phyloP scores from a whole-genome alignment of 2,113 vertebrate genomes.

The Hirundichthys speculiger region DNA sequence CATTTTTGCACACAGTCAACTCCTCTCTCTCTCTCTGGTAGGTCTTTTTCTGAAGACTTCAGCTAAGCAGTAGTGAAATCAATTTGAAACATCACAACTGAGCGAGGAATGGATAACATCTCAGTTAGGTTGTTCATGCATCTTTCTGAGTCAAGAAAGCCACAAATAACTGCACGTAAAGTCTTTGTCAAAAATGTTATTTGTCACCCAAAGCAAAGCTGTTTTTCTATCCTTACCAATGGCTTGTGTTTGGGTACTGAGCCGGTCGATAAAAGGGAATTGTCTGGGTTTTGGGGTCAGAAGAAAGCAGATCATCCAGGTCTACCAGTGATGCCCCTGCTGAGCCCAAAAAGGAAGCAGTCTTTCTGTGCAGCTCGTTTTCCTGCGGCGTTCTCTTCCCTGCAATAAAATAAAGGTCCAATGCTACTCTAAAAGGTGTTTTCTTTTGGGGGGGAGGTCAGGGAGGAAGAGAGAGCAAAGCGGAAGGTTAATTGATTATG shows the following conservation, averaged over 20 bases:
- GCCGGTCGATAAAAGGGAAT: constrained; percentile 29
- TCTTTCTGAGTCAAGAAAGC: constrained; percentile 29
- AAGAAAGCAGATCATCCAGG: constrained; percentile 84
- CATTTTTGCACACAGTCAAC: too few relatives aligned
- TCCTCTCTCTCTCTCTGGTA: constrained; percentile 18
- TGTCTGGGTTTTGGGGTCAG: constrained; percentile 62
- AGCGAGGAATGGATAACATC: constrained; percentile 4
- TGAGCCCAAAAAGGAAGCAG: constrained; percentile 83
- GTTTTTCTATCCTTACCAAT: constrained; percentile 73
- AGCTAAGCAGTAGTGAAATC: constrained; percentile 2
- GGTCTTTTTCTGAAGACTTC: constrained; percentile 8
- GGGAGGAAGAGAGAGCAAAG: constrained; percentile 65
- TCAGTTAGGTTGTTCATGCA: constrained; percentile 27
- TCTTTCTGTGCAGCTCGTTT: constrained; percentile 69
- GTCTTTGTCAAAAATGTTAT: background rate
- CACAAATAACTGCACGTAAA: constrained; percentile 27
- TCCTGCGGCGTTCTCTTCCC: constrained; percentile 25
- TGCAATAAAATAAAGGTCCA: constrained; percentile 68
- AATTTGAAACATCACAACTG: constrained; percentile 9
- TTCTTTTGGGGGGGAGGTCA: constrained; percentile 52
- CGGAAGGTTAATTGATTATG: constrained; percentile 53
- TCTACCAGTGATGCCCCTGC: constrained; percentile 85
- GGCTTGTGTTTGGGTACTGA: constrained; percentile 72
- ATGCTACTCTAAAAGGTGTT: constrained; percentile 73
- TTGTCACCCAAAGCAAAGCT: constrained; percentile 9